A percentile compares a stretch with the other conserved stretches of the same genome.
phyloP scores from a whole-genome alignment of 2,888 invertebrate species.

The Hartigia nigra region DNA sequence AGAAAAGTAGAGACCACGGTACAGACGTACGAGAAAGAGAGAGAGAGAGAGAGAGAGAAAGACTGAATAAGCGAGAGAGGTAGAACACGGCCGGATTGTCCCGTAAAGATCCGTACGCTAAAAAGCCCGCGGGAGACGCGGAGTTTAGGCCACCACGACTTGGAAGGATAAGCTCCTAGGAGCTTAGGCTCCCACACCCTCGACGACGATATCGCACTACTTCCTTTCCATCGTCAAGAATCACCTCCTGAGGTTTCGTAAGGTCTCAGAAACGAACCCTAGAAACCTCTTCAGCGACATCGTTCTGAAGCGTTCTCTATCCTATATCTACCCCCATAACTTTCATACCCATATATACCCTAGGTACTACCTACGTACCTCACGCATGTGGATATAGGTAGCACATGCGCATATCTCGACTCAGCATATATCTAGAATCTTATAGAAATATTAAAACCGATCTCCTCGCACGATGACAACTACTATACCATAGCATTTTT shows the following conservation, averaged over 20 bases:
- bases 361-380: neutral
- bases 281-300: neutral
- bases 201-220: neutral
- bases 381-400: neutral
- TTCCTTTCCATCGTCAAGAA: neutral
- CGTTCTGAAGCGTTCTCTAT: neutral
- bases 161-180: neutral
- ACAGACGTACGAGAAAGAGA: conserved; percentile 5
- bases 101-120: conserved; percentile 49
- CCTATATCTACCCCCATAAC: neutral
- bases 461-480: neutral
- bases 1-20: conserved; percentile 16
- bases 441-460: neutral
- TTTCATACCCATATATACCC: neutral
- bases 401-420: neutral
- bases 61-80: neutral
- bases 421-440: neutral
- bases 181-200: neutral
- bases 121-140: conserved; percentile 34
- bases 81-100: conserved; percentile 29
- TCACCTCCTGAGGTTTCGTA: neutral
- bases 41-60: conserved; percentile 23
- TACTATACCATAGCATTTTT: neutral
- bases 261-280: neutral
- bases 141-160: conserved; percentile 13